Conservation (phyloP, 1,140 invertebrate species). For the Conus ventricosus region DNA sequence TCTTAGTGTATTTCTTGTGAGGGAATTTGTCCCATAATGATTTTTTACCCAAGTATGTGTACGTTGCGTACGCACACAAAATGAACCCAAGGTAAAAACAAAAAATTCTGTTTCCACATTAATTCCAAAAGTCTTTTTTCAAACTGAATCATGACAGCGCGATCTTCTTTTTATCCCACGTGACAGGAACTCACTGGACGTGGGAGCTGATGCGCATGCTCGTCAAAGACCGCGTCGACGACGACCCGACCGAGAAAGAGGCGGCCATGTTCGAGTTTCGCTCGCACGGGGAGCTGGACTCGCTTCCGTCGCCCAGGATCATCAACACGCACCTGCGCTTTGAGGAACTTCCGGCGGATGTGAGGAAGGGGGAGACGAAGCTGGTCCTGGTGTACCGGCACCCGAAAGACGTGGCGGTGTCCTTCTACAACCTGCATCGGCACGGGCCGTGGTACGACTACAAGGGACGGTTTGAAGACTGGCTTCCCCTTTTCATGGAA, state of each 20-base stretch:
- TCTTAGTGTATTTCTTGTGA: not conserved
- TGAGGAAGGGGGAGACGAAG: constrained; percentile 39
- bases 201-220: constrained; percentile 53
- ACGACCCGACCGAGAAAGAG: constrained; percentile 36
- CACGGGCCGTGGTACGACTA: constrained; percentile 30
- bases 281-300: constrained; percentile 10
- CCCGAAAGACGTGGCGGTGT: constrained; percentile 58
- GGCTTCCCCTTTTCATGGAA: constrained; percentile 8
- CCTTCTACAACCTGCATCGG: constrained; percentile 48
- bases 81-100: no score
- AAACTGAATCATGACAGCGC: no score
- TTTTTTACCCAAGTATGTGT: no score
- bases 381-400: constrained; percentile 47
- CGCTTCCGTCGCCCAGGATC: constrained; percentile 45
- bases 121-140: not conserved
- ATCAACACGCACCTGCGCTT: constrained; percentile 48
- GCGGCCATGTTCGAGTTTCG: constrained; percentile 40
- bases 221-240: constrained; percentile 30
- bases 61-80: no score
- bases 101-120: not conserved
- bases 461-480: constrained; percentile 31
- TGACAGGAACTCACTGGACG: constrained; percentile 48
- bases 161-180: not conserved
- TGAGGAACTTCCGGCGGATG: constrained; percentile 36
- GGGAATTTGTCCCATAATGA: not conserved